Conservation (phyloP, 2,113 vertebrate species). For the Chunga burmeisteri region DNA sequence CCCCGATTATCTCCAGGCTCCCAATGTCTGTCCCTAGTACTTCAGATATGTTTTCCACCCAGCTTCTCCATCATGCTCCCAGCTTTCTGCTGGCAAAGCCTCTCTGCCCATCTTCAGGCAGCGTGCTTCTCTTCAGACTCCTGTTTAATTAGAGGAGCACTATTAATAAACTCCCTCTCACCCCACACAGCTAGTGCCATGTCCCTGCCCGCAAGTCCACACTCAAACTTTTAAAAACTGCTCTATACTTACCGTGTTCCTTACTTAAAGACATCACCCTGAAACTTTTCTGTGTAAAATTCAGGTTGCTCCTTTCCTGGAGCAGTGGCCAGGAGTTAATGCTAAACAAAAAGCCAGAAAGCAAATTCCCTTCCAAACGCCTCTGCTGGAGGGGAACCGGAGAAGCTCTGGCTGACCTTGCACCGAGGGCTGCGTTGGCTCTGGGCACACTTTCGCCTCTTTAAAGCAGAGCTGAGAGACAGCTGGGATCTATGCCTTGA, state of each 20-base stretch:
- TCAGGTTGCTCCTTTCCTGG: not conserved
- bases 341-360: not conserved
- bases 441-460: not conserved
- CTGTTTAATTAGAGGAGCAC: not conserved
- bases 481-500: not conserved
- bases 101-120: not conserved
- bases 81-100: not conserved
- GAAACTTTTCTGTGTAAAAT: not conserved
- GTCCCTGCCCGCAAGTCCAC: not conserved
- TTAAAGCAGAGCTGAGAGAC: not conserved
- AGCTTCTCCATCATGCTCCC: not conserved
- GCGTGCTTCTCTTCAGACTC: not conserved
- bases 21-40: not conserved
- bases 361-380: fast-evolving
- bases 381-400: not conserved
- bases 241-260: not conserved
- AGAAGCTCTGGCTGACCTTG: not conserved
- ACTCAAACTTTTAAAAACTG: not conserved
- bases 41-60: not conserved
- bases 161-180: not conserved
- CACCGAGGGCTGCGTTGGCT: not conserved
- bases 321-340: not conserved
- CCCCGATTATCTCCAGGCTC: not conserved
- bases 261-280: not conserved
- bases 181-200: not conserved